phyloP scores from a whole-genome alignment of 1,140 invertebrate species.

The Stegodyphus dumicola region DNA sequence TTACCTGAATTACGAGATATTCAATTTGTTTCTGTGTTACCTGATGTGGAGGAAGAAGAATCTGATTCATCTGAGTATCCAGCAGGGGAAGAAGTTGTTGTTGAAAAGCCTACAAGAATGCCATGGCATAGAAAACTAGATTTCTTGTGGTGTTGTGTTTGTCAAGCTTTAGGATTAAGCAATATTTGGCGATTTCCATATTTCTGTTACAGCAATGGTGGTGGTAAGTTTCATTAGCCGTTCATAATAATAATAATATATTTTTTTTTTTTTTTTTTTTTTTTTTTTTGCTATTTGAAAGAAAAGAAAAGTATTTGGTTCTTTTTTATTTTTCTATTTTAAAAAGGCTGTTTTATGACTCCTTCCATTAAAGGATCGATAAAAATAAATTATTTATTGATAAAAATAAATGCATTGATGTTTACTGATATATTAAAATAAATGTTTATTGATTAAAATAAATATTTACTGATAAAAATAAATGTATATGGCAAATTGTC shows the following conservation, averaged over 20 bases:
- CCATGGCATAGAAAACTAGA: conserved; percentile 87
- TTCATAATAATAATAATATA: too few species aligned
- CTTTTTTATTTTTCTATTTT: too few species aligned
- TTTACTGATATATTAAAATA: too few species aligned
- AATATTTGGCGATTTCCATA: conserved; percentile 82
- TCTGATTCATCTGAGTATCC: conserved; percentile 3
- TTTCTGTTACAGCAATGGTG: conserved; percentile 70
- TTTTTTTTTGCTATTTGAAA: not conserved
- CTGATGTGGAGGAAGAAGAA: conserved; percentile 36
- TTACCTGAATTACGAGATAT: conserved; percentile 59
- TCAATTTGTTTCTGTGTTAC: conserved; percentile 42
- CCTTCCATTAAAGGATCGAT: too few species aligned
- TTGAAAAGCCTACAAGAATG: conserved; percentile 41
- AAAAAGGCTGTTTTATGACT: too few species aligned
- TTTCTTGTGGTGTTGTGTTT: conserved; percentile 88
- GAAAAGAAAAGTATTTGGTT: too few species aligned
- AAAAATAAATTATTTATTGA: too few species aligned
- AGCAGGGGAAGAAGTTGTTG: conserved; percentile 19
- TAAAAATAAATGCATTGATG: too few species aligned
- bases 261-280: too few species aligned
- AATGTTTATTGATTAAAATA: too few species aligned
- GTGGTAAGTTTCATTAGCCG: conserved; percentile 64
- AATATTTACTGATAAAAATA: too few species aligned
- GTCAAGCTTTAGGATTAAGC: conserved; percentile 89
- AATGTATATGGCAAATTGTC: too few species aligned